Evolutionary conservation across 2,113 vertebrate genomes (phyloP).

Genomic region (Heteronetta atricapilla): DNA sequence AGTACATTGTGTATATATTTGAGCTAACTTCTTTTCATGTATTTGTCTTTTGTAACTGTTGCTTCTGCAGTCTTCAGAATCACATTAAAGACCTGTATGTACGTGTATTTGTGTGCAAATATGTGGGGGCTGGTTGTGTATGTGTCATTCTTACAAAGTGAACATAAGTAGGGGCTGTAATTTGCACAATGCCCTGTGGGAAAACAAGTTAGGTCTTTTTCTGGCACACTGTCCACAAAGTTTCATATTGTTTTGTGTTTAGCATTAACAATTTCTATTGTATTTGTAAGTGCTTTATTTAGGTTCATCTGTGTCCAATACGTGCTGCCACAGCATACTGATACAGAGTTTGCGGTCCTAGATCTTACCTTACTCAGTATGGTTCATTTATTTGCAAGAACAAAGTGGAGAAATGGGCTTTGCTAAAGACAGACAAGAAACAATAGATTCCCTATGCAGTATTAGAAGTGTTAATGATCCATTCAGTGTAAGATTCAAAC

Average conservation of each 20-base stretch:
- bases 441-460: not conserved
- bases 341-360: not conserved
- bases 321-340: not conserved
- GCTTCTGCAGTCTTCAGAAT: not conserved
- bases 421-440: slow-evolving; percentile 18
- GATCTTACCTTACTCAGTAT: not conserved
- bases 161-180: not conserved
- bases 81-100: not conserved
- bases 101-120: not conserved
- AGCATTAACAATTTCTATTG: not conserved
- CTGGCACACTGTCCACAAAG: not conserved
- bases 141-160: not conserved
- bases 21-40: slow-evolving; percentile 10
- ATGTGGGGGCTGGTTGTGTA: not conserved
- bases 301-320: not conserved
- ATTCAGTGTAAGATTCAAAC: not conserved
- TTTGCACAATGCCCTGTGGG: not conserved
- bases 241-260: not conserved
- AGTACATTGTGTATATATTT: slow-evolving; percentile 47
- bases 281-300: not conserved
- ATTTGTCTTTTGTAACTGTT: slow-evolving; percentile 29
- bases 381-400: not conserved
- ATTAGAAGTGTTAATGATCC: slow-evolving; percentile 26
- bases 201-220: not conserved
- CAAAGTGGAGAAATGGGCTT: not conserved